These are phyloP conservation scores for Struthidea cinerea DNA, from an alignment of 2,113 vertebrate genomes.

Conservation along the genomic window DNA sequence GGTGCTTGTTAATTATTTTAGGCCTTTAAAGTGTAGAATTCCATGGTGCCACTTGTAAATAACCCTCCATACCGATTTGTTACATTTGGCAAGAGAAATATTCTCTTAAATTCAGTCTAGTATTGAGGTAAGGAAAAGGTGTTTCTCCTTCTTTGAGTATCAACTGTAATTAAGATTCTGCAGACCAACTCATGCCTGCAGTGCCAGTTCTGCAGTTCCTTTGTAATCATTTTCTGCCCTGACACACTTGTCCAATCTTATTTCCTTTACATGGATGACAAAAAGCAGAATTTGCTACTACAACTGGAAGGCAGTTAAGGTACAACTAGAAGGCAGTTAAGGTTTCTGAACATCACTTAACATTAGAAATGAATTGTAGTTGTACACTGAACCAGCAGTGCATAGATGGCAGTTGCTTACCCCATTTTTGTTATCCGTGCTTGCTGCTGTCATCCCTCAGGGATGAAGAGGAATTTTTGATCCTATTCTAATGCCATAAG, in stretches of 20 bases:
- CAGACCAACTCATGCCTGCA: neutral
- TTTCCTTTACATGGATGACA: neutral
- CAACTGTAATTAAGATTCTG: neutral
- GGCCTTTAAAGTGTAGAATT: neutral
- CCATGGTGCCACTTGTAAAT: neutral
- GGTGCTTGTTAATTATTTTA: neutral
- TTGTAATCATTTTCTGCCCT: neutral
- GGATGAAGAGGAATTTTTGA: conserved; percentile 11
- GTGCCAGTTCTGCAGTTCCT: neutral
- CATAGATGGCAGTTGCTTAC: neutral
- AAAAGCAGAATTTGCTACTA: neutral
- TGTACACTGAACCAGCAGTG: neutral
- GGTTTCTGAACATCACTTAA: neutral
- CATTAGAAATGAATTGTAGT: neutral
- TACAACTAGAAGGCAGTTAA: neutral
- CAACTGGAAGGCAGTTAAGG: neutral
- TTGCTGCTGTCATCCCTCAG: neutral
- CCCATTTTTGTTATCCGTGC: neutral
- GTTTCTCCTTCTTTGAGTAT: neutral
- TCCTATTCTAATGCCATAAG: neutral
- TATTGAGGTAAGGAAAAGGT: neutral
- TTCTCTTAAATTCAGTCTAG: neutral
- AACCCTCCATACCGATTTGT: neutral
- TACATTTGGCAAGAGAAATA: neutral
- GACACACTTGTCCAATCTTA: neutral